Evolutionary conservation across 2,888 invertebrate genomes (phyloP), one percentile per base, ranked within the genome.

Genomic region (Epirrita christyi): DNA sequence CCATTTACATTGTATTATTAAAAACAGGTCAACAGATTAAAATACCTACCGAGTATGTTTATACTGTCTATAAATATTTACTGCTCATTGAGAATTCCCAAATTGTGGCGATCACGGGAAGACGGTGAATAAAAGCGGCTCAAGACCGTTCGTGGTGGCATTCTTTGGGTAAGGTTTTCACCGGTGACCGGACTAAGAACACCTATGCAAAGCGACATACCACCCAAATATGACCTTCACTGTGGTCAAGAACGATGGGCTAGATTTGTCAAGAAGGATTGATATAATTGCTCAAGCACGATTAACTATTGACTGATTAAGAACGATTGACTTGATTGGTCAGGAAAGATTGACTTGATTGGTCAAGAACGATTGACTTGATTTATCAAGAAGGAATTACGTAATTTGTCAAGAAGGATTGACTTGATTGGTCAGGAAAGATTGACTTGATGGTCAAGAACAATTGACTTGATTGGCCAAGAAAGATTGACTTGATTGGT

Each of bases 1-100:
- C 57, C 57, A 57, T 48, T 48, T 34, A 49, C 42, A 52, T 49
- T 55, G 27, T 46, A 49, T 44, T 48, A 54, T 44, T 44, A 52
- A 0, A 40, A 29, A 38, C 38, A 28, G 13, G 48, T n/a, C 36
- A 11, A 36, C 3, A 10, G 32, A 9, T 29, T 32, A 32, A 32
- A 32, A 32, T 32, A 32, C 9, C 32, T 5, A 32, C 7, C 9
- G 9, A 6, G 9, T 9, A 29, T 21, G 21, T 21, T 21, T 21
- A 21, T 21, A 21, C 21, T 21, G 21, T 29, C 29, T 29, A 5
- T 29, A 29, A 5, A 29, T 29, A 29, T 32, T 7, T 32, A 5
- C 32, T 5, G 32, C 32, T 32, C 8, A 0, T 32, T 32, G 9
- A 9, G 32, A 32, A 32, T 9, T 32, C 9, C 21, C 21, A 2